Conservation (phyloP, 1,140 invertebrate species). For the Ctenoplectra terminalis region DNA sequence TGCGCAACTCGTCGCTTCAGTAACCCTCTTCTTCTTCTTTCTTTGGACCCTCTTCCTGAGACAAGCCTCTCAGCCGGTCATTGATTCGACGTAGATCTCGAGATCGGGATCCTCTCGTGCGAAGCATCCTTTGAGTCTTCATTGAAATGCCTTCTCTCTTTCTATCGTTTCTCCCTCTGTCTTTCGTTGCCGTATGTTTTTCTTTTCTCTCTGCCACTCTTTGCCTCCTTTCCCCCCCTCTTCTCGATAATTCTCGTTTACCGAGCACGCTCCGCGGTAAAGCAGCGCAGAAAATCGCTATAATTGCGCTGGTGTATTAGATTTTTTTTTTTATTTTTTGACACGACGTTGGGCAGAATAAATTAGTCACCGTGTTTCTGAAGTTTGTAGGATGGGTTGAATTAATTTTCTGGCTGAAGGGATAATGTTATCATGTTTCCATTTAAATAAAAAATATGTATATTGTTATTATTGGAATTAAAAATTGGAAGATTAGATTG, state of each 20-base stretch:
- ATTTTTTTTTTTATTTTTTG: too few relatives aligned
- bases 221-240: not conserved
- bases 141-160: conserved; percentile 52
- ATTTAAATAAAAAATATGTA: too few relatives aligned
- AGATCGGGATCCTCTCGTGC: conserved; percentile 55
- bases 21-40: conserved; percentile 45
- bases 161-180: not conserved
- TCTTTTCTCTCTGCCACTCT: conserved; percentile 1
- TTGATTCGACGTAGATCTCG: conserved; percentile 55
- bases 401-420: too few relatives aligned
- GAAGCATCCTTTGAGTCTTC: conserved; percentile 56
- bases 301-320: conserved; percentile 18
- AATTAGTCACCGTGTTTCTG: too few relatives aligned
- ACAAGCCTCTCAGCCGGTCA: conserved; percentile 51
- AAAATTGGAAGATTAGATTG: too few relatives aligned
- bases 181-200: not conserved
- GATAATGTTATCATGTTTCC: too few relatives aligned
- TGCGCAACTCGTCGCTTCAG: conserved; percentile 53
- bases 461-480: too few relatives aligned
- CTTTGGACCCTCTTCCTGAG: conserved; percentile 33
- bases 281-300: conserved; percentile 10
- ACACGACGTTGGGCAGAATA: too few relatives aligned
- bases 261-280: not conserved
- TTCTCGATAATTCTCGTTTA: conserved; percentile 24
- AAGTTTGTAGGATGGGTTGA: too few relatives aligned